Evolutionary conservation across 2,888 invertebrate genomes (phyloP).

Genomic region (Liodrosophila aerea): DNA sequence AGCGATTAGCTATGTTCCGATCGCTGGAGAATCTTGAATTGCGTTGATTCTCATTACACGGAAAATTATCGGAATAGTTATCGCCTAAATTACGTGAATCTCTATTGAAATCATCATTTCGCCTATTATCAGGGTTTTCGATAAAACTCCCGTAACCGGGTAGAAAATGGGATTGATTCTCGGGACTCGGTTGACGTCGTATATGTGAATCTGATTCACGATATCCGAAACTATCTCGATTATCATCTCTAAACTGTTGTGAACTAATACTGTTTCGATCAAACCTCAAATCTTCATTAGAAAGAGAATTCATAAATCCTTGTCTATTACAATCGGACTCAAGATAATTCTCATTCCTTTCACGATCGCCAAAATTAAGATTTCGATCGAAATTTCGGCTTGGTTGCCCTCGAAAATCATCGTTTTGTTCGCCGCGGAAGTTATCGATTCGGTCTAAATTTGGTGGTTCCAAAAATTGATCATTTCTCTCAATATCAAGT

Average conservation of each 20-base stretch:
- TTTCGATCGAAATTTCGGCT: neutral
- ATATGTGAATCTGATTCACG: neutral
- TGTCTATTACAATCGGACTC: neutral
- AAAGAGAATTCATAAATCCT: neutral
- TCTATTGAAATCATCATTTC: no score
- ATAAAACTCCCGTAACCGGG: no score
- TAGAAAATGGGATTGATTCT: neutral
- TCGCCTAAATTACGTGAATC: no score
- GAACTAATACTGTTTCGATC: slow-evolving; percentile 3
- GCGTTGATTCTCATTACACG: no score
- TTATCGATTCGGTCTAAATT: slow-evolving; percentile 11
- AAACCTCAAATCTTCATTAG: neutral
- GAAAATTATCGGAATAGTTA: no score
- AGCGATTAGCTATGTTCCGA: no score
- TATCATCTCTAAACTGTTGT: neutral
- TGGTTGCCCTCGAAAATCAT: slow-evolving; percentile 15
- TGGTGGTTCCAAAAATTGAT: no score
- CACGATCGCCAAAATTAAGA: neutral
- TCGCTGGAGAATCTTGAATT: no score
- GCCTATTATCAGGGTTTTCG: no score
- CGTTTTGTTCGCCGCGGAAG: slow-evolving; percentile 1
- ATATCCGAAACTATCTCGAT: neutral
- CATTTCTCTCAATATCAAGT: neutral
- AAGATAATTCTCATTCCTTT: slow-evolving; percentile 1
- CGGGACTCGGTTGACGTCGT: neutral